Conservation (phyloP, 2,113 vertebrate genomes). For the Anas platyrhynchos region DNA sequence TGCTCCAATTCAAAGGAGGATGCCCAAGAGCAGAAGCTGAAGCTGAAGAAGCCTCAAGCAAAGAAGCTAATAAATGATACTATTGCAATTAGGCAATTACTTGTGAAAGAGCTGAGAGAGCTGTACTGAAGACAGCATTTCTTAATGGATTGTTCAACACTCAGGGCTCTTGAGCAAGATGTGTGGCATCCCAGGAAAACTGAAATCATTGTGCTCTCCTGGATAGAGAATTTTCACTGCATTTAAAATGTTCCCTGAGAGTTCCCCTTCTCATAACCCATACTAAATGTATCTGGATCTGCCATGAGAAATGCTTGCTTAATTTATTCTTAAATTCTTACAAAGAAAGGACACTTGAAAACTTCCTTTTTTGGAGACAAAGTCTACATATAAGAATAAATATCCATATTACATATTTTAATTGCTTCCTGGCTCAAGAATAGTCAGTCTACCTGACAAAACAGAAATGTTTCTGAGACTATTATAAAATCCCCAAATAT, state of each 20-base stretch:
- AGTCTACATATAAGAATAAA: background rate
- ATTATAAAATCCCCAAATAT: background rate
- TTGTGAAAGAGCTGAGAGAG: slow-evolving; percentile 58
- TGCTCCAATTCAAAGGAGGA: slow-evolving; percentile 57
- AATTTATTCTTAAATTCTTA: background rate
- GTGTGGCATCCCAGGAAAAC: background rate
- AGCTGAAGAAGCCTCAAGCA: slow-evolving; percentile 54
- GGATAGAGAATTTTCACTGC: background rate
- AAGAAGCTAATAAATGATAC: slow-evolving; percentile 67
- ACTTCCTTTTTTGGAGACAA: background rate
- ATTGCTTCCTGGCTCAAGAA: background rate
- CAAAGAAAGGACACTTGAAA: background rate
- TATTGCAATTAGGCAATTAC: slow-evolving; percentile 68
- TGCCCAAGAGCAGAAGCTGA: slow-evolving; percentile 59
- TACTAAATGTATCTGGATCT: background rate
- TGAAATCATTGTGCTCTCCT: background rate
- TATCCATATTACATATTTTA: background rate
- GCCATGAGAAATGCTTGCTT: background rate
- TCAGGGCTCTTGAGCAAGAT: slow-evolving; percentile 43
- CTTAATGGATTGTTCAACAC: slow-evolving; percentile 30
- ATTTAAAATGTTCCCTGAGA: background rate
- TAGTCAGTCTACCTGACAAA: background rate
- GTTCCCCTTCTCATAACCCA: background rate
- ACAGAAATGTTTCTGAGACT: background rate
- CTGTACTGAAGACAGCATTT: slow-evolving; percentile 47